Conservation (phyloP, 2,113 vertebrate genomes). For the Grus americana region DNA sequence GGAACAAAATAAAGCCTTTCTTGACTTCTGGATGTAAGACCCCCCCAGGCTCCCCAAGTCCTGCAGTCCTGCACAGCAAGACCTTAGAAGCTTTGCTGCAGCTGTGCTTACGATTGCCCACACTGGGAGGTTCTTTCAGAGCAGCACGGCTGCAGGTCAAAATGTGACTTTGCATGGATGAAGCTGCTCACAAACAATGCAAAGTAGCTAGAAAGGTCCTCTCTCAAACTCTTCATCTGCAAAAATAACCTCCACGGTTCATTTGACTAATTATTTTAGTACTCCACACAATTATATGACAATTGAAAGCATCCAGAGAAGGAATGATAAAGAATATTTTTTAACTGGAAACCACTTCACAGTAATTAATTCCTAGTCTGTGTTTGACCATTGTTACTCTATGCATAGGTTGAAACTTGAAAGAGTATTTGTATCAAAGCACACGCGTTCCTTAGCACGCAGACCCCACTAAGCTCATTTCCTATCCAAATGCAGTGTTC, state of each 20-base stretch:
- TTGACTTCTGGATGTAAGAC: background rate
- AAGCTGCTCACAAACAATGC: background rate
- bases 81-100: background rate
- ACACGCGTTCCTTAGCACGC: background rate
- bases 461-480: conserved; percentile 49
- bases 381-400: background rate
- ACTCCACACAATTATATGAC: background rate
- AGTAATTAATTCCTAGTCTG: background rate
- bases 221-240: background rate
- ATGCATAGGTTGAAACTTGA: background rate
- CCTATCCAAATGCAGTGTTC: conserved; percentile 24
- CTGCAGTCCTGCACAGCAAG: background rate
- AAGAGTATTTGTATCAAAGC: background rate
- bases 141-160: background rate
- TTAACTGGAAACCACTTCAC: background rate
- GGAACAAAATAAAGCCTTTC: background rate
- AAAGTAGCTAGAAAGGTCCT: background rate
- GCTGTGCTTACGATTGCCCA: background rate
- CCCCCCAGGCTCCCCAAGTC: background rate
- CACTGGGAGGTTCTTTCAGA: background rate
- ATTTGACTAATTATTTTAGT: background rate
- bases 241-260: background rate
- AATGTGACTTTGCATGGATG: background rate
- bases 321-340: background rate
- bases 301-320: background rate